Base-by-base conservation (phyloP, 2,888 invertebrate species). In the Rambutsinella grinnellia region DNA sequence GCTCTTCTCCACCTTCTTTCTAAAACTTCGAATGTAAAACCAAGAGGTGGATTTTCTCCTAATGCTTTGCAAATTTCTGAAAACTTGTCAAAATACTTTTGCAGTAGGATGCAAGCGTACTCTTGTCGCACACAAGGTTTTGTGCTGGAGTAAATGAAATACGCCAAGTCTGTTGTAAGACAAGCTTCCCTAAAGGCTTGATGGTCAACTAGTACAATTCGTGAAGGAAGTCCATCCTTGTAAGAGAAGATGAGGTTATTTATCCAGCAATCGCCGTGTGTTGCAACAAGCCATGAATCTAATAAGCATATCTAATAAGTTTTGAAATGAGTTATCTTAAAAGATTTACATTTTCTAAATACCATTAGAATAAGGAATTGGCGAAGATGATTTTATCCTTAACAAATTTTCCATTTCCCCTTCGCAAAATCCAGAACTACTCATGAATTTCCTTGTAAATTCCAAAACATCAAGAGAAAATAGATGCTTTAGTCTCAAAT, bases 211-310 rank as follows among this genome's bases (percentile, higher is more conserved):
- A 80, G 53, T 5, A 71, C 47, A 23, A 72, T 68, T 47, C 76
- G 67, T 0, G 62, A 24, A 3, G 82, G 78, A 21, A 67, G 44
- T 2, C 53, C 44, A 2, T 36, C 53, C 8, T 56, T 58, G 51
- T 81, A 79, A 10, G 65, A 56, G 67, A 79, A 82, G 17, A 82
- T 46, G 60, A 81, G 44, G 44, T 82, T 82, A 36, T 77, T 76
- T 6, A 68, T 47, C 79, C 81, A 80, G n/a, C 63, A 58, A 47
- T 82, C 82, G 0, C 79, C 80, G 26, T 81, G 80, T n/a, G 47
- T 28, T 5, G 63, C 69, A 17, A 79, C 75, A 3, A 27, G 15
- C 79, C 80, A 82, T 0, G 76, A 68, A 6, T 56, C 78, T n/a
- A n/a, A n/a, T n/a, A 17, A 6, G 6, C 17, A 19, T 10, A 53